phyloP scores from a whole-genome alignment of 2,888 invertebrate species.

The Allacma fusca region DNA sequence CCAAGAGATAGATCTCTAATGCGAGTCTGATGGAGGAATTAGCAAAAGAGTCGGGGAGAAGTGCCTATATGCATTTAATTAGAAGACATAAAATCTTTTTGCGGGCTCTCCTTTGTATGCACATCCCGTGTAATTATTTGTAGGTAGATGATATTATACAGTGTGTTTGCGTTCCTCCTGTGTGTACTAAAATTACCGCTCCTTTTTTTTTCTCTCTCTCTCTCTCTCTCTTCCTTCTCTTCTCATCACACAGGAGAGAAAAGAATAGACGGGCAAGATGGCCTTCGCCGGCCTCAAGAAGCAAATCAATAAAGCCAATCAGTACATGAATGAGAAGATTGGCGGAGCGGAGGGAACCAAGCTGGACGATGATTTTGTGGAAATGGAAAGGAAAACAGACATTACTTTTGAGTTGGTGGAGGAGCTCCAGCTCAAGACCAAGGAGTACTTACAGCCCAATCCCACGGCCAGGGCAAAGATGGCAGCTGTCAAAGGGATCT shows the following conservation, averaged over 20 bases:
- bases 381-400: constrained; percentile 99
- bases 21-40: no score
- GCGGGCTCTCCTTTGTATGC: no score
- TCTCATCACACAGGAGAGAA: background rate
- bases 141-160: no score
- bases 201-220: no score
- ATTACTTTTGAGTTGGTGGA: constrained; percentile 96
- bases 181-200: no score
- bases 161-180: no score
- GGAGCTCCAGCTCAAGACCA: constrained; percentile 79
- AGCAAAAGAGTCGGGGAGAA: no score
- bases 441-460: constrained; percentile 98
- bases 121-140: no score
- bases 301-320: constrained; percentile 99
- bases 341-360: constrained; percentile 99
- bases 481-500: constrained; percentile 94
- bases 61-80: no score
- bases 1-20: no score
- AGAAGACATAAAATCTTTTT: no score
- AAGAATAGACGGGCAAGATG: constrained; percentile 70
- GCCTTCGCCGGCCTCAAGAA: constrained; percentile 99
- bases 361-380: constrained; percentile 96
- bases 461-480: constrained; percentile 95
- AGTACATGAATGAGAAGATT: constrained; percentile 99
- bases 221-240: no score